phyloP scores from a whole-genome alignment of 2,113 vertebrate genomes.

The Rhizomys pruinosus region DNA sequence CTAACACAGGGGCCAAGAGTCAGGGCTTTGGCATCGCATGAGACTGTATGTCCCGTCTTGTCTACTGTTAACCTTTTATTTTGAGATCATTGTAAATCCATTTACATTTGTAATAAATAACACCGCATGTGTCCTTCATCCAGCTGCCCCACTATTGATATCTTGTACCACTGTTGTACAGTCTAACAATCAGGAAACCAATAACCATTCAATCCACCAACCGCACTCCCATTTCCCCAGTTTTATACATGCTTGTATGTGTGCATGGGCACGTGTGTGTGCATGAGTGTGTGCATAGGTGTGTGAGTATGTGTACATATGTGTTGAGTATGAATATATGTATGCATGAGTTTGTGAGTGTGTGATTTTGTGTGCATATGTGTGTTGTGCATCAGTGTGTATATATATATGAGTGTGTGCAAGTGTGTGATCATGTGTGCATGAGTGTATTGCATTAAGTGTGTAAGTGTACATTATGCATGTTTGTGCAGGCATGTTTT shows the following conservation, averaged over 20 bases:
- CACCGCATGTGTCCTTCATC: neutral
- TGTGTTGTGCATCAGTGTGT: neutral
- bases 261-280: too few relatives aligned
- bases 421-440: neutral
- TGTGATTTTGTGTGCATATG: neutral
- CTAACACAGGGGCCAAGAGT: neutral
- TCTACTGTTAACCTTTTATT: neutral
- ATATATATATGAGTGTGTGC: neutral
- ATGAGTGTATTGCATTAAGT: neutral
- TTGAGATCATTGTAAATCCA: neutral
- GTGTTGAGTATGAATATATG: neutral
- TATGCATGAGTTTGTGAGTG: neutral
- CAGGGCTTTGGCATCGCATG: neutral
- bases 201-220: neutral
- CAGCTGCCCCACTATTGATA: neutral
- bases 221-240: neutral
- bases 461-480: neutral
- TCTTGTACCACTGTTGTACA: fast-evolving
- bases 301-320: neutral
- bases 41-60: neutral
- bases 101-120: neutral
- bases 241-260: neutral
- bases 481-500: neutral
- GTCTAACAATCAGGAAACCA: neutral
- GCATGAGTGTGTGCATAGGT: neutral